Conservation (phyloP, 2,113 vertebrate genomes). For the Anarrhichthys ocellatus region DNA sequence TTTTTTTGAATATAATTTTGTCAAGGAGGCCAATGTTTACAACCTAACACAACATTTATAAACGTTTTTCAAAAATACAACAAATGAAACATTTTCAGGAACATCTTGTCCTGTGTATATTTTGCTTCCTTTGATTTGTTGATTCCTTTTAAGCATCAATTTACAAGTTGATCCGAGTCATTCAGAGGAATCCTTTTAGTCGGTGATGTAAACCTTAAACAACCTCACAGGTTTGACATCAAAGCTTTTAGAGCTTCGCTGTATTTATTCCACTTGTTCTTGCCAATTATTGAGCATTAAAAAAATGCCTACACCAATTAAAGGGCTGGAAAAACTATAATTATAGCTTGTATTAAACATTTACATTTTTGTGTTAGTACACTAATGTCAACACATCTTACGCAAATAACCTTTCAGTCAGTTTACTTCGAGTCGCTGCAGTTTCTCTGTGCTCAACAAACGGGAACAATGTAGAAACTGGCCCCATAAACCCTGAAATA, state of each 20-base stretch:
- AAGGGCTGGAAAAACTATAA: not conserved
- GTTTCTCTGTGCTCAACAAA: not conserved
- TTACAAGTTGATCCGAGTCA: not conserved
- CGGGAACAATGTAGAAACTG: not conserved
- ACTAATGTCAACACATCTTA: not conserved
- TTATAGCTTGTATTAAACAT: not conserved
- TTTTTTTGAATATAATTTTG: too few relatives aligned
- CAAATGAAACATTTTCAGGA: not conserved
- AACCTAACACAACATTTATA: not conserved
- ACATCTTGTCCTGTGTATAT: not conserved
- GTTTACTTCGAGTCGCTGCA: not conserved
- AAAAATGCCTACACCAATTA: not conserved
- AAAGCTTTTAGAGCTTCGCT: not conserved
- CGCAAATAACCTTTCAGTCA: not conserved
- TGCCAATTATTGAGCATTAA: not conserved
- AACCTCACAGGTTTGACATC: not conserved
- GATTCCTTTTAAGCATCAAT: not conserved
- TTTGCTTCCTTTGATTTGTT: not conserved
- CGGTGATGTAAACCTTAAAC: not conserved
- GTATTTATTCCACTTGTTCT: not conserved
- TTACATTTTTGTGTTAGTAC: not conserved
- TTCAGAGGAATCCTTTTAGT: not conserved
- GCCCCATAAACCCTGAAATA: not conserved
- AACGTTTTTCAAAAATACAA: not conserved
- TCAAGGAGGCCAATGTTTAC: not conserved